Conservation (phyloP, 1,140 invertebrate genomes). For the Andricus grossulariae region DNA sequence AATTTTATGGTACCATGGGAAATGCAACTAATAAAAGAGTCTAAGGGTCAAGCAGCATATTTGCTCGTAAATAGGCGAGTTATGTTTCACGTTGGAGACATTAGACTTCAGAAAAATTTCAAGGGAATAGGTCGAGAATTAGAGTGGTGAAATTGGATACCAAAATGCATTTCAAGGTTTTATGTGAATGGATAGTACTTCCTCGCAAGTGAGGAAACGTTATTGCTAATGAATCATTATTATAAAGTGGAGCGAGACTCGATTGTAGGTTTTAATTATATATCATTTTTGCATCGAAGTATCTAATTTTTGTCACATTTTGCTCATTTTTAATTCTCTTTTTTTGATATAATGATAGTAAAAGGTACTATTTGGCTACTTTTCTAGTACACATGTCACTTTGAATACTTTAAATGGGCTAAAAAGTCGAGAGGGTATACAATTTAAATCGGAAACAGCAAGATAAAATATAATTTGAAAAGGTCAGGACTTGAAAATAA, state of each 20-base stretch:
- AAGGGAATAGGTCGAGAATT: conserved; percentile 1
- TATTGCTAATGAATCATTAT: conserved; percentile 6
- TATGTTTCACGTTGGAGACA: not conserved
- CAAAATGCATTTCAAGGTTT: conserved; percentile 24
- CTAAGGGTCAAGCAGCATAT: not conserved
- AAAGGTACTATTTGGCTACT: too few species aligned
- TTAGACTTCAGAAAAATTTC: not conserved
- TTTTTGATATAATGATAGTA: too few species aligned
- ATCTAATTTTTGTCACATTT: too few species aligned
- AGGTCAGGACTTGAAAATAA: too few species aligned
- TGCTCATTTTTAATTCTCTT: too few species aligned
- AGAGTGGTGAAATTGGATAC: conserved; percentile 2
- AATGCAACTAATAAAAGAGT: not conserved
- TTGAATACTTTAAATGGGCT: too few species aligned
- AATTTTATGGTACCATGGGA: not conserved
- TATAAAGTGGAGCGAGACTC: not conserved
- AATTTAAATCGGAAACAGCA: too few species aligned
- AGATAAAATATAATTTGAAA: too few species aligned
- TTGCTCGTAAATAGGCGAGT: not conserved
- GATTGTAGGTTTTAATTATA: not conserved
- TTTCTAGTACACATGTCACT: too few species aligned
- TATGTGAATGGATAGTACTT: conserved; percentile 9
- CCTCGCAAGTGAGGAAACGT: not conserved
- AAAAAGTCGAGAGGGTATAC: too few species aligned
- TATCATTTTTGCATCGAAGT: too few species aligned